Evolutionary conservation across 35 echinoderm and acorn worm genomes (phyloP), one percentile per base, ranked within the genome.

Genomic region (Lytechinus variegatus): DNA sequence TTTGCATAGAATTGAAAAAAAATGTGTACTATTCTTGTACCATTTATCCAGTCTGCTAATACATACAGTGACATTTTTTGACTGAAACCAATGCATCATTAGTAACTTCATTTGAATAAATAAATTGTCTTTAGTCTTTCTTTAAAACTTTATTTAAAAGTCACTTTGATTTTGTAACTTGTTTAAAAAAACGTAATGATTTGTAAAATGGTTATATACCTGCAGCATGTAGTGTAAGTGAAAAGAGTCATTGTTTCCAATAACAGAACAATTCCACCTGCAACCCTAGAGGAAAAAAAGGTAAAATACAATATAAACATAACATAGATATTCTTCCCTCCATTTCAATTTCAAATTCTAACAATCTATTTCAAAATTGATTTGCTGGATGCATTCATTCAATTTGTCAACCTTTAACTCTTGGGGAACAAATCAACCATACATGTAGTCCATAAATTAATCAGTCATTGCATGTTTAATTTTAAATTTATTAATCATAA

Each of bases 191-290:
- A 2, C 6, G 14, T 71, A 71, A 66, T 14, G 24, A 71, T 19
- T 6, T 71, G n/a, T 24, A 7, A 8, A 24, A 5, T 6, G 66
- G 66, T 79, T 51, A 90, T 9, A 14, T 90, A 90, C 88, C 88
- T 90, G 88, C 88, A 90, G 12, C 88, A 90, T 52, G 88, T 54
- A 52, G 88, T 90, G 88, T 90, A 90, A 4, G 88, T 90, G 88
- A 90, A 90, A 54, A 90, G 88, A 5, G 88, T 90, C 88, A 90
- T 52, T 8, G 9, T 90, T 90, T 90, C 88, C 28, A 90, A 16
- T 12, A 90, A 28, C 88, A 90, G n/a, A 44, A 90, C 88, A 90
- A 90, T 90, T 11, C 88, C 52, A 52, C 88, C 88, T 52, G 88
- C 88, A 90, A 33, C 88, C 16, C 88, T 90, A 90, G n/a, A 33